phyloP scores from a whole-genome alignment of 1,140 invertebrate genomes.

The Drosophila elegans region DNA sequence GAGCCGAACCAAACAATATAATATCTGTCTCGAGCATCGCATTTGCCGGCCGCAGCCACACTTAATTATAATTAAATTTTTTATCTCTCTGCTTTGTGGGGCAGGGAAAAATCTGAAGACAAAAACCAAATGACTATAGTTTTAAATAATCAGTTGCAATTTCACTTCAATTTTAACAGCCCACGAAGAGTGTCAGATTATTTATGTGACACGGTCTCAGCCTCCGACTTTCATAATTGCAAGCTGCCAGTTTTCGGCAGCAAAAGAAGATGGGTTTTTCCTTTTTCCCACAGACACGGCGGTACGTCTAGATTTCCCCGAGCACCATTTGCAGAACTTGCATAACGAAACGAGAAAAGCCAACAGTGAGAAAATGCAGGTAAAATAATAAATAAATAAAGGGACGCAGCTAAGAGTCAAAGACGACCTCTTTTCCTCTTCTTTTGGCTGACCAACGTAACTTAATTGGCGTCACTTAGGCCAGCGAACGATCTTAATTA shows the following conservation, averaged over 20 bases:
- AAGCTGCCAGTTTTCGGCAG: constrained; percentile 15
- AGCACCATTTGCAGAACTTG: constrained; percentile 59
- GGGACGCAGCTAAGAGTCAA: constrained; percentile 24
- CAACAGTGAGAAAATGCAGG: constrained; percentile 41
- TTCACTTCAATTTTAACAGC: constrained; percentile 74
- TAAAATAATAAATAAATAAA: constrained; percentile 58
- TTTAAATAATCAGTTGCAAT: constrained; percentile 77
- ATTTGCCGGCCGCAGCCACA: constrained; percentile 40
- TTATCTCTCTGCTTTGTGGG: constrained; percentile 32
- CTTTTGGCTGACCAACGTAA: constrained; percentile 47
- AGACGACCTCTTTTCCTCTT: constrained; percentile 2
- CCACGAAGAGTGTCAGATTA: constrained; percentile 70
- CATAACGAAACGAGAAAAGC: constrained; percentile 49
- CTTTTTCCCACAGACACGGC: constrained; percentile 28
- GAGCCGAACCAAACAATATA: constrained; percentile 46
- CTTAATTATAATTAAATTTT: constrained; percentile 72
- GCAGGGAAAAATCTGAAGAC: constrained; percentile 11
- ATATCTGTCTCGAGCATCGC: constrained; percentile 56
- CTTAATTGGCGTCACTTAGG: constrained; percentile 81
- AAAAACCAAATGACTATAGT: constrained; percentile 6
- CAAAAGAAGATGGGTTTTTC: constrained; percentile 15
- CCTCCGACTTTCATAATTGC: constrained; percentile 50
- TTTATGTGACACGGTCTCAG: constrained; percentile 30
- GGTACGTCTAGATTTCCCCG: constrained; percentile 17
- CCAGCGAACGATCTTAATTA: constrained; percentile 72